These are phyloP conservation scores for Notothenia rossii DNA, from an alignment of 2,113 vertebrate genomes.

Conservation along the genomic window DNA sequence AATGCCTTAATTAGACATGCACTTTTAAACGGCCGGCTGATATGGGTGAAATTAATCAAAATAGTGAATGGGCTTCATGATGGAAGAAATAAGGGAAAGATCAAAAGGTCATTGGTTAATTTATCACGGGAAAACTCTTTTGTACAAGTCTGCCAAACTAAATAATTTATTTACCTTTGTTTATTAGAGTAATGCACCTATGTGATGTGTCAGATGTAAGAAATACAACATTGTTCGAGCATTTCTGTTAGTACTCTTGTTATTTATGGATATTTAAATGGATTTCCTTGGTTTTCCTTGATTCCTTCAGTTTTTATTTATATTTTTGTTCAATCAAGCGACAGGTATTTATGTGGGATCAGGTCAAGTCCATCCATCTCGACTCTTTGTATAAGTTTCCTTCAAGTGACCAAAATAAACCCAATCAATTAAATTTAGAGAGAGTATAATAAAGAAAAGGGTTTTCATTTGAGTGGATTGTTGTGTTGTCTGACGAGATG, in stretches of 20 bases:
- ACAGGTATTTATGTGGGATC: slow-evolving; percentile 38
- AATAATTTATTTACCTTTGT: background rate
- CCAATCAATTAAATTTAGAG: slow-evolving; percentile 7
- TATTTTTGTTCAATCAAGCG: slow-evolving; percentile 18
- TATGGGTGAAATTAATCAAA: slow-evolving; percentile 46
- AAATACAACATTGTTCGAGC: background rate
- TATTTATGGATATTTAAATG: background rate
- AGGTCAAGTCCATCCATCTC: slow-evolving; percentile 39
- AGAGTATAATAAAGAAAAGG: slow-evolving; percentile 7
- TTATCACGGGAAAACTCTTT: slow-evolving; percentile 3
- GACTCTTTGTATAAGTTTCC: background rate
- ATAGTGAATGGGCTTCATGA: slow-evolving; percentile 27
- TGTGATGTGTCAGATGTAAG: background rate
- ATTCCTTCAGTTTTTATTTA: background rate
- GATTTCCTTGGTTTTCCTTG: slow-evolving; percentile 5
- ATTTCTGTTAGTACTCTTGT: background rate
- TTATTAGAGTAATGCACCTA: background rate
- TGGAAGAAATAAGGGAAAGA: background rate
- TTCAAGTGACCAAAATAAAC: slow-evolving; percentile 18
- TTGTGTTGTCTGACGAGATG: background rate
- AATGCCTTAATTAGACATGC: slow-evolving; percentile 62
- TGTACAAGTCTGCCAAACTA: background rate
- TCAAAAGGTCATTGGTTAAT: background rate
- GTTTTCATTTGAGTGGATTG: background rate
- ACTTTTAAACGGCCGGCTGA: slow-evolving; percentile 39